phyloP scores from a whole-genome alignment of 53 echinoderm and acorn worm species.

The Actinopyga echinites region DNA sequence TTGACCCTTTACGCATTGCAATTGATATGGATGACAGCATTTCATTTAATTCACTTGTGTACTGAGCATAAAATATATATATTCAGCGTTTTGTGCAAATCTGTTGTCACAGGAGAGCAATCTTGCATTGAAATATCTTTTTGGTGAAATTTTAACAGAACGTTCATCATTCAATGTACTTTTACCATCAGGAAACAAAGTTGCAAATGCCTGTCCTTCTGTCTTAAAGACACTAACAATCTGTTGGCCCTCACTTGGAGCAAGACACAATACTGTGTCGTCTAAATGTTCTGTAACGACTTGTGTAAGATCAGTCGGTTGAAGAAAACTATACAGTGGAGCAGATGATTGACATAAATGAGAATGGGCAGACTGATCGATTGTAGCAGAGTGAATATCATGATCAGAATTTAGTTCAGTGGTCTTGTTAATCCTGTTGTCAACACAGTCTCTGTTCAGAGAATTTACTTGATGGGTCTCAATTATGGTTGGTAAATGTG shows the following conservation, averaged over 20 bases:
- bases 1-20: constrained; percentile 66
- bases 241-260: constrained; percentile 71
- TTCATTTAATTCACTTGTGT: constrained; percentile 61
- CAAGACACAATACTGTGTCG: constrained; percentile 56
- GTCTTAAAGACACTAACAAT: constrained; percentile 59
- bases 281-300: constrained; percentile 37
- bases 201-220: constrained; percentile 61
- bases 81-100: constrained; percentile 73
- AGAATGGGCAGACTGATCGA: constrained; percentile 1
- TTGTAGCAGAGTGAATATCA: not conserved
- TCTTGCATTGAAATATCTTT: constrained; percentile 70
- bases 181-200: constrained; percentile 66
- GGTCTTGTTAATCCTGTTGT: no score
- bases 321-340: constrained; percentile 30
- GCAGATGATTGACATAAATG: constrained; percentile 4
- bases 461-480: no score
- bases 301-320: constrained; percentile 62
- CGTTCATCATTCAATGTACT: constrained; percentile 60
- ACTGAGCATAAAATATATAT: constrained; percentile 82
- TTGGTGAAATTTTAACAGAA: constrained; percentile 47
- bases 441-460: no score
- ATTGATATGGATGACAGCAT: constrained; percentile 73
- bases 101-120: constrained; percentile 69
- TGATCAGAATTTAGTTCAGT: no score
- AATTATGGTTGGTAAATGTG: constrained; percentile 18